Evolutionary conservation across 2,888 invertebrate species (phyloP), one percentile per base, ranked within the genome.

Genomic region (Agriotes lineatus): DNA sequence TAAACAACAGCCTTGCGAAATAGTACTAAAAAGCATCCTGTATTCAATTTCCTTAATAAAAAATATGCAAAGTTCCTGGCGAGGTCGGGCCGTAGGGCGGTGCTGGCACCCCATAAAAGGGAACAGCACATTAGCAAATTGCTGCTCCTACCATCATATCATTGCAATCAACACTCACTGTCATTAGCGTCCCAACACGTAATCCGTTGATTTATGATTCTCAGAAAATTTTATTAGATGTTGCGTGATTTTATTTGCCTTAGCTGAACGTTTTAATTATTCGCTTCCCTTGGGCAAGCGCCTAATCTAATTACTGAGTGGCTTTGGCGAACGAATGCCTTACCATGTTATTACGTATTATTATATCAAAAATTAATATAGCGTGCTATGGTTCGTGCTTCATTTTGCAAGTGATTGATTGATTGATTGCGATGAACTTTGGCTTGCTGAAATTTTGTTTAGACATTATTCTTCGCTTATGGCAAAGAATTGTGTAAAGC

Each of bases 101-200:
- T 39, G 60, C 50, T 35, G 60, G 52, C 60, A 33, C 54, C 30
- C 57, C 60, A 54, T 66, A 66, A 60, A 66, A 59, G 66, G 66
- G 60, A 48, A 60, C 59, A 59, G 39, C 59, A 22, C 66, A 66
- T 66, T 66, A 66, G 66, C 52, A 66, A 59, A 66, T 66, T 66
- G 54, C 66, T 45, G 59, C 65, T 65, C 59, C 65, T 66, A 59
- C 60, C 60, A 66, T 37, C 59, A 42, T 60, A 66, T 66, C 59
- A 66, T 54, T 37, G 66, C 56, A 66, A 59, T 66, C 66, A 59
- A 60, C 54, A 58, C 65, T 39, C 10, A 19, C 25, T 30, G 60
- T 60, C 66, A 57, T 66, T 59, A 66, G 48, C 25, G 52, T 52
- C 60, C 48, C 33, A 45, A 42, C 60, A 52, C 52, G 44, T 59